Conservation (phyloP, 2,888 invertebrate species). For the Tetanocera ferruginea region DNA sequence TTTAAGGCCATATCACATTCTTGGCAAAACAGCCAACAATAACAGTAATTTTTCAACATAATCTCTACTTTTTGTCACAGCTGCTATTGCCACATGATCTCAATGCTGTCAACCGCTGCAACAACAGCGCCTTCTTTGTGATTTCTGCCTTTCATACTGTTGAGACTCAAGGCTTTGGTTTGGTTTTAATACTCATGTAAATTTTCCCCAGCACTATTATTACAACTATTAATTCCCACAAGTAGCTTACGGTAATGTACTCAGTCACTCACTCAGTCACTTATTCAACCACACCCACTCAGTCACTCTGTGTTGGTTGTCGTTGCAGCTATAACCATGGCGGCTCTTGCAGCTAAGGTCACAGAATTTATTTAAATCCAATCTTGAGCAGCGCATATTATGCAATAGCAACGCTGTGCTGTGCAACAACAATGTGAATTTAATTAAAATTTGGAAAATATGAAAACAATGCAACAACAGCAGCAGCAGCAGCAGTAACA, state of each 20-base stretch:
- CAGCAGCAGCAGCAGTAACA: not conserved
- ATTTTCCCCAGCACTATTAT: constrained; percentile 18
- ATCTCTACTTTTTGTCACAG: too few species aligned
- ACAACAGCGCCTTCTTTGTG: too few species aligned
- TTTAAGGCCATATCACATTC: too few species aligned
- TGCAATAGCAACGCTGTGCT: constrained; percentile 2
- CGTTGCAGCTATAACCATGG: not conserved
- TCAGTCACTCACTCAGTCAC: not conserved
- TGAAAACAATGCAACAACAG: constrained; percentile 39
- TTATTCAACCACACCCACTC: not conserved
- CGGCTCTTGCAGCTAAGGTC: not conserved
- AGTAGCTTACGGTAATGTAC: constrained; percentile 2
- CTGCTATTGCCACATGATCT: too few species aligned
- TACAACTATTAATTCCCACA: constrained; percentile 32
- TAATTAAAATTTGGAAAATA: constrained; percentile 46
- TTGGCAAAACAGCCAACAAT: too few species aligned
- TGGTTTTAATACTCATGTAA: constrained; percentile 9
- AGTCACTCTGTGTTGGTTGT: too few species aligned
- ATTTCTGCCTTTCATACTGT: too few species aligned
- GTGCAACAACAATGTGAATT: constrained; percentile 42
- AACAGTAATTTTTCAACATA: too few species aligned
- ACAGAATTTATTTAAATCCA: constrained; percentile 35
- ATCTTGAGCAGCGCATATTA: constrained; percentile 27
- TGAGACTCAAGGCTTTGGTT: too few species aligned
- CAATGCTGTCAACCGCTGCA: too few species aligned